Evolutionary conservation across 2,888 invertebrate genomes (phyloP).

Genomic region (Osmoderma eremita): DNA sequence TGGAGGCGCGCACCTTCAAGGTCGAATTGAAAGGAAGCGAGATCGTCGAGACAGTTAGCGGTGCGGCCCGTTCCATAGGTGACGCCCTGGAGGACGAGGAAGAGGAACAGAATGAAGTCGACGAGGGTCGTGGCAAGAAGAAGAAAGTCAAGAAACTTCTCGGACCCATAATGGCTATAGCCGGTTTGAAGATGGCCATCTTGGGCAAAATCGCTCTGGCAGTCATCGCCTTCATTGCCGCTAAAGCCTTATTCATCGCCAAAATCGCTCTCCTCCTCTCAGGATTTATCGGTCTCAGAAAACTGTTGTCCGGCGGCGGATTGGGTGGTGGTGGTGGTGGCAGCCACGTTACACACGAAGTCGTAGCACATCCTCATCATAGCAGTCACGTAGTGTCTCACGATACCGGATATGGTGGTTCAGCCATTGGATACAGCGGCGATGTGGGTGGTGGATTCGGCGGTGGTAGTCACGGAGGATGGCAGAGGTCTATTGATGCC

Average conservation of each 20-base stretch:
- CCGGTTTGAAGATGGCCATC: conserved; percentile 82
- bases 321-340: conserved; percentile 69
- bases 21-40: conserved; percentile 82
- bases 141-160: conserved; percentile 81
- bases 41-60: conserved; percentile 70
- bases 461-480: conserved; percentile 62
- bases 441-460: conserved; percentile 58
- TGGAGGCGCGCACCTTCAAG: conserved; percentile 82
- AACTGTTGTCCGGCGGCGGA: conserved; percentile 66
- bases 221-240: conserved; percentile 82
- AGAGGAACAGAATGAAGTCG: conserved; percentile 66
- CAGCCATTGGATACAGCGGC: conserved; percentile 55
- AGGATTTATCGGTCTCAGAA: conserved; percentile 86
- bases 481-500: conserved; percentile 66
- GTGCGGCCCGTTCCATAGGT: conserved; percentile 76
- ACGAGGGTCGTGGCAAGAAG: conserved; percentile 74
- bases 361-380: conserved; percentile 75
- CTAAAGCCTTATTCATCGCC: conserved; percentile 86
- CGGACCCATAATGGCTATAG: conserved; percentile 79
- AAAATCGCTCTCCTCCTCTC: conserved; percentile 84
- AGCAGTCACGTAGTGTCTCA: conserved; percentile 73
- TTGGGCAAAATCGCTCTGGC: conserved; percentile 85
- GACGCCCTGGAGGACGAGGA: conserved; percentile 75
- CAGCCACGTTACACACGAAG: conserved; percentile 73
- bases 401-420: conserved; percentile 62